These are phyloP conservation scores for Eupithecia vulgata DNA, from an alignment of 2,888 invertebrate genomes.

Conservation along the genomic window DNA sequence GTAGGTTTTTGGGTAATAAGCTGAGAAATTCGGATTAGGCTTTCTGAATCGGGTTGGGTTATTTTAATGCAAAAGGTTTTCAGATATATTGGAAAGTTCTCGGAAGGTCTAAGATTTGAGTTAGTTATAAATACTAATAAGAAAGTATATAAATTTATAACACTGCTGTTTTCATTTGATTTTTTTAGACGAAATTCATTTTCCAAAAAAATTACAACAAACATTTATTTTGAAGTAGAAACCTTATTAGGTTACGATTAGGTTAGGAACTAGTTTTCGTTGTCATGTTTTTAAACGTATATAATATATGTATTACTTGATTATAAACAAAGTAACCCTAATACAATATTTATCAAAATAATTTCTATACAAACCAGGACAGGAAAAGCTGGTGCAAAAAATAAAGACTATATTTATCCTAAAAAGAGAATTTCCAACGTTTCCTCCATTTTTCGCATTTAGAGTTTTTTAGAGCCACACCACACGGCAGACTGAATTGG, in stretches of 20 bases:
- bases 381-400: not conserved
- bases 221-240: not conserved
- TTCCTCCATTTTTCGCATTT: not conserved
- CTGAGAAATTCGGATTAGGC: not conserved
- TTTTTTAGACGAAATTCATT: too few relatives aligned
- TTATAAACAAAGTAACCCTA: not conserved
- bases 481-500: constrained; percentile 7
- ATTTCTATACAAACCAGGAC: not conserved
- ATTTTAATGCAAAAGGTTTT: not conserved
- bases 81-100: not conserved
- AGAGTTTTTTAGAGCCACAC: constrained; percentile 3
- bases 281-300: not conserved
- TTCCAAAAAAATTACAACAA: too few relatives aligned
- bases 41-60: not conserved
- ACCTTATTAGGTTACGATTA: not conserved
- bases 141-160: too few relatives aligned
- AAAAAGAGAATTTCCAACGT: not conserved
- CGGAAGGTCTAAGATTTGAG: not conserved
- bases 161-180: too few relatives aligned
- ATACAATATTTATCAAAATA: not conserved
- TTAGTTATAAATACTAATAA: not conserved
- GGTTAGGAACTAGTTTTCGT: too few relatives aligned
- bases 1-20: not conserved
- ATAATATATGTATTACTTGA: not conserved
- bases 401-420: not conserved